These are phyloP conservation scores for Physeter macrocephalus DNA, from an alignment of 2,113 vertebrate genomes.

Conservation along the genomic window DNA sequence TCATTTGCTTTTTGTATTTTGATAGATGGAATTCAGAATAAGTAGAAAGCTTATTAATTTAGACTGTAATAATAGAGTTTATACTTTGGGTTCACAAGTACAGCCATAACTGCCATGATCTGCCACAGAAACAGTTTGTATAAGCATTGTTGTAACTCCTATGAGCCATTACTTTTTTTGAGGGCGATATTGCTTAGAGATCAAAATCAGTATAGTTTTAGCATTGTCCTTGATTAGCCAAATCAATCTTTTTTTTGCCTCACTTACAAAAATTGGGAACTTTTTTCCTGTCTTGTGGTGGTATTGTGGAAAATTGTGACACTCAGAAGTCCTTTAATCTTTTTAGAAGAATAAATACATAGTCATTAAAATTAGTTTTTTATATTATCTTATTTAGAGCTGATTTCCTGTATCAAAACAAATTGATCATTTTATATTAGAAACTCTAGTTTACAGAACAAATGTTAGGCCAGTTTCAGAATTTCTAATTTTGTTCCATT, in stretches of 20 bases:
- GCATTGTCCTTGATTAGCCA: background rate
- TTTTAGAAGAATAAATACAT: background rate
- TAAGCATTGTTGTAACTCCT: background rate
- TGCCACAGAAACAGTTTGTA: background rate
- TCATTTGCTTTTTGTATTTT: background rate
- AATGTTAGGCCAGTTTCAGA: background rate
- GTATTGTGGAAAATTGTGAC: background rate
- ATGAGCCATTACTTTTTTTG: background rate
- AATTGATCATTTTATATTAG: background rate
- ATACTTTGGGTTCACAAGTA: background rate
- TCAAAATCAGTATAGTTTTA: background rate
- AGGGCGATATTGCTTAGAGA: background rate
- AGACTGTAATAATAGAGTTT: background rate
- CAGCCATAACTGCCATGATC: background rate
- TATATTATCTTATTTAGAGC: background rate
- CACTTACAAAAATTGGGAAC: background rate
- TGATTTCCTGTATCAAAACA: background rate
- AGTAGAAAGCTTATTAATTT: background rate
- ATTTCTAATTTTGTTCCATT: background rate
- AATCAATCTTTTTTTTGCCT: background rate
- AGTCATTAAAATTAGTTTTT: background rate
- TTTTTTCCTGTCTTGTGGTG: background rate
- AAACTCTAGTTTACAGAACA: background rate
- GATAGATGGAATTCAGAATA: background rate
- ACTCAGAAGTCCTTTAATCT: background rate